Base-by-base conservation (phyloP, 2,113 vertebrate genomes). In the Osmerus mordax region DNA sequence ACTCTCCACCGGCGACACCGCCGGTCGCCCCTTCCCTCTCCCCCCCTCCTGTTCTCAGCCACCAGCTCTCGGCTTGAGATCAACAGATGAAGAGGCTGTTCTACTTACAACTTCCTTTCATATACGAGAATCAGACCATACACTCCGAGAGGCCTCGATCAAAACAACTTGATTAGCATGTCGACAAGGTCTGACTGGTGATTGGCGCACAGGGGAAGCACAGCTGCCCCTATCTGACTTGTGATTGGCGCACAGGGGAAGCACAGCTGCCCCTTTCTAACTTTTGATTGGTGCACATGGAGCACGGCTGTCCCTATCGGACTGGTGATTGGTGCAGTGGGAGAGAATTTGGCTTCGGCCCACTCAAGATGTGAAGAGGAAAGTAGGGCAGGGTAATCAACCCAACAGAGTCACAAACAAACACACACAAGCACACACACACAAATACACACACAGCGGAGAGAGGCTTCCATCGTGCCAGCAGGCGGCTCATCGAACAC, bases 141-240 rank as follows among this genome's bases (percentile, higher is more conserved):
- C 21, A 8, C 55, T 28, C 54, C 14, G 32, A 59, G 32, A 60
- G 29, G 63, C 13, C 11, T 70, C 54, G n/a, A 72, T 80, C 81
- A 74, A 78, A 83, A 80, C 72, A 80, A 68, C 64, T 71, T 76
- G 23, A 83, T 80, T 73, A 78, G 80, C 21, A 65, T 61, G 73
- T 62, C 76, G 36, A 41, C 36, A 8, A 9, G 36, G 5, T 41
- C 36, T 9, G 36, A 41, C 36, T 41, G 36, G 36, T 41, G 74
- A 80, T 66, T 67, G 72, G 72, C 74, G 60, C 71, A 47, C n/a
- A n/a, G 60, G 56, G 70, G 23, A 65, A 21, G 36, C 51, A 70
- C 41, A 21, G 66, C 52, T 14, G 15, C n/a, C 60, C 4, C 28
- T 11, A 62, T 21, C 23, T 15, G 3, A 25, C 60, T 62, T 12